phyloP scores from a whole-genome alignment of 2,113 vertebrate genomes.

The Phyllostomus discolor region DNA sequence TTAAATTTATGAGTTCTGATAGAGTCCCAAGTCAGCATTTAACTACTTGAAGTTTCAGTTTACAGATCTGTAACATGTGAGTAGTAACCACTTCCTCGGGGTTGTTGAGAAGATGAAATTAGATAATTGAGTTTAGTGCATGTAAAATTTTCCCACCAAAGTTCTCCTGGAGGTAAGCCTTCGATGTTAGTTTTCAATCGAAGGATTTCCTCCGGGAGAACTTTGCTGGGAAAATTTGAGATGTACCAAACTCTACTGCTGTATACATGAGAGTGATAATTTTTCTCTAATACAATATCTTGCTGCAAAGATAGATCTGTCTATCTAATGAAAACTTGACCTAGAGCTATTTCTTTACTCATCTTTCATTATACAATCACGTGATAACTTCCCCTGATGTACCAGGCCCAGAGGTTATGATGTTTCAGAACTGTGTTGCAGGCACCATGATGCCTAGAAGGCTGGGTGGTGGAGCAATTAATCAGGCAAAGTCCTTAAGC shows the following conservation, averaged over 20 bases:
- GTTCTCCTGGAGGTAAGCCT: constrained; percentile 3
- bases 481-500: neutral
- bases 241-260: neutral
- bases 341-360: neutral
- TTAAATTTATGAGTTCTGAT: neutral
- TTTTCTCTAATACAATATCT: neutral
- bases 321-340: neutral
- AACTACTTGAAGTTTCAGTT: neutral
- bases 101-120: constrained; percentile 47
- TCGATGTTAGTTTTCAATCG: neutral
- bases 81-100: constrained; percentile 41
- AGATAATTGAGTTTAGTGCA: constrained; percentile 50
- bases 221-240: neutral
- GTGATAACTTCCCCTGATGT: neutral
- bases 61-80: neutral
- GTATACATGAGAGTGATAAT: neutral
- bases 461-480: neutral
- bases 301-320: neutral
- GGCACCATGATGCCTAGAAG: neutral
- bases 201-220: constrained; percentile 4
- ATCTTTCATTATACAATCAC: neutral
- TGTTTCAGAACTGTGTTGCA: neutral
- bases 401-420: neutral
- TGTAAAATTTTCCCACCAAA: constrained; percentile 40
- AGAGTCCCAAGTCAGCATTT: constrained; percentile 3